Conservation (phyloP, 2,888 invertebrate species). For the Poecilobothrus nobilitatus region DNA sequence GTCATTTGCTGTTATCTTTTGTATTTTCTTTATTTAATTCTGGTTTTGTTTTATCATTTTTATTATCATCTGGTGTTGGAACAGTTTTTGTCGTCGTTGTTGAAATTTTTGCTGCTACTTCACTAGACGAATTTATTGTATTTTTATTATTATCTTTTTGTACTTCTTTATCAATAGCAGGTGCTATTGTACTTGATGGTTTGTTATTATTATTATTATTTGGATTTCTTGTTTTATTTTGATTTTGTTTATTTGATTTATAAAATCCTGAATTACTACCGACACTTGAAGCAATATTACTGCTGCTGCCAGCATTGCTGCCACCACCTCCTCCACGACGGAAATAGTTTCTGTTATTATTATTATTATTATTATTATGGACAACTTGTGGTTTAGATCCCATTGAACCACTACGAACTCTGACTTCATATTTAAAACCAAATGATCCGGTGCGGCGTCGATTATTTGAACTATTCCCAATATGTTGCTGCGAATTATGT, state of each 20-base stretch:
- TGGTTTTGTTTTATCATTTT: slow-evolving; percentile 10
- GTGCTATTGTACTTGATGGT: not conserved
- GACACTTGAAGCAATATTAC: slow-evolving; percentile 19
- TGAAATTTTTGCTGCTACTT: not conserved
- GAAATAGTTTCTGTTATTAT: slow-evolving; percentile 16
- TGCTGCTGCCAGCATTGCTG: slow-evolving; percentile 31
- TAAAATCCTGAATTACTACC: slow-evolving; percentile 10
- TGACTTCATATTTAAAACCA: slow-evolving; percentile 32
- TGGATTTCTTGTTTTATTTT: slow-evolving; percentile 9
- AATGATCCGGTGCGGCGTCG: slow-evolving; percentile 42
- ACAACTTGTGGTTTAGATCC: slow-evolving; percentile 42
- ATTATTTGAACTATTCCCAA: slow-evolving; percentile 22
- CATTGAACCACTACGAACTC: slow-evolving; percentile 41
- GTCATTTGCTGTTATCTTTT: not conserved
- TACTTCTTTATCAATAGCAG: not conserved
- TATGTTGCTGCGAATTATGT: not conserved
- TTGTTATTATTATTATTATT: not conserved
- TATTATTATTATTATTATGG: slow-evolving; percentile 32
- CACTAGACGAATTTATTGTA: not conserved
- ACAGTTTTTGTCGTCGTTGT: slow-evolving; percentile 15
- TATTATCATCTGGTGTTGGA: slow-evolving; percentile 13
- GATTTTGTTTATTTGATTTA: slow-evolving; percentile 28
- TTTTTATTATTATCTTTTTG: slow-evolving; percentile 10
- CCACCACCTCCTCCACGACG: slow-evolving; percentile 36
- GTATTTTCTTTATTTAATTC: slow-evolving; percentile 23